A percentile compares a stretch with the other conserved stretches of the same genome.
phyloP scores from a whole-genome alignment of 1,140 invertebrate genomes.

The Marisa cornuarietis region DNA sequence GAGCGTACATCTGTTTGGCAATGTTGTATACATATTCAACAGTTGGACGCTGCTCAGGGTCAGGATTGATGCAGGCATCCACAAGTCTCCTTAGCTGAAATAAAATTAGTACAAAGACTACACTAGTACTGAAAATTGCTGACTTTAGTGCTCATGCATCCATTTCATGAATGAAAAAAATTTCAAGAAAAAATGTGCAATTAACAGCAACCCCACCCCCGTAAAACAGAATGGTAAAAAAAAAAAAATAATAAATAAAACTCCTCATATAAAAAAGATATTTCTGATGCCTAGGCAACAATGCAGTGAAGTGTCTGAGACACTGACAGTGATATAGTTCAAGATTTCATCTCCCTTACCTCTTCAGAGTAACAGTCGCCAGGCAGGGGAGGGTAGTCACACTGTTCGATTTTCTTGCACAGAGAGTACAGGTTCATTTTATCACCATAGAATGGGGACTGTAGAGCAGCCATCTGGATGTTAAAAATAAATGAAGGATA shows the following conservation, averaged over 20 bases:
- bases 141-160: neutral
- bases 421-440: slow-evolving; percentile 76
- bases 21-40: slow-evolving; percentile 69
- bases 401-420: slow-evolving; percentile 76
- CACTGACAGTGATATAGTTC: too few species aligned
- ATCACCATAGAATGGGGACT: slow-evolving; percentile 78
- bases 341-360: slow-evolving; percentile 56
- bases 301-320: too few species aligned
- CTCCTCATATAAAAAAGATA: too few species aligned
- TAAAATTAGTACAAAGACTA: neutral
- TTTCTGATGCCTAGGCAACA: too few species aligned
- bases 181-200: too few species aligned
- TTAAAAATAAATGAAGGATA: neutral
- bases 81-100: slow-evolving; percentile 71
- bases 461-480: slow-evolving; percentile 75
- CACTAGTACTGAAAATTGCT: neutral
- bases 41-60: slow-evolving; percentile 72
- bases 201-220: too few species aligned
- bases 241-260: too few species aligned
- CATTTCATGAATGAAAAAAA: too few species aligned
- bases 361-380: slow-evolving; percentile 73
- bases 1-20: slow-evolving; percentile 63
- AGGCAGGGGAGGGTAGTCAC: slow-evolving; percentile 77
- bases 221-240: too few species aligned
- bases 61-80: slow-evolving; percentile 71